phyloP scores from a whole-genome alignment of 2,797 vertebrate species.

The Acipenser transmontanus region DNA sequence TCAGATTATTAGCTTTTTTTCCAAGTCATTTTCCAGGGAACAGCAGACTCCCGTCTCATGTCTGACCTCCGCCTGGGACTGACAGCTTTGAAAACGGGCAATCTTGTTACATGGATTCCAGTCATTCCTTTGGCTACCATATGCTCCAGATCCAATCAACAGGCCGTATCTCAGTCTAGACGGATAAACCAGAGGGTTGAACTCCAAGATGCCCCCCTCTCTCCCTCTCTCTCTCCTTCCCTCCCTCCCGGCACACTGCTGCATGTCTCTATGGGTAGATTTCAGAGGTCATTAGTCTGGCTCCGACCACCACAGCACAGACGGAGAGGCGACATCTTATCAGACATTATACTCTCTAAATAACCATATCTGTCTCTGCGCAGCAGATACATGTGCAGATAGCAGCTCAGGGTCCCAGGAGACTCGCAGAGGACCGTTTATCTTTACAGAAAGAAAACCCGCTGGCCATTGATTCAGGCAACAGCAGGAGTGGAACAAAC shows the following conservation, averaged over 20 bases:
- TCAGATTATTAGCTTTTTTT: too few relatives aligned
- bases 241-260: constrained; percentile 2
- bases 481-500: too few relatives aligned
- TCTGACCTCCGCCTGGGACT: neutral
- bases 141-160: constrained; percentile 7
- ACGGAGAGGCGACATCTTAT: constrained; percentile 13
- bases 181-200: constrained; percentile 2
- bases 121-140: neutral
- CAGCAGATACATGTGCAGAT: constrained; percentile 6
- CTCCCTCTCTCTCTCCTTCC: neutral
- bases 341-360: constrained; percentile 12
- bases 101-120: constrained; percentile 14
- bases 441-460: neutral
- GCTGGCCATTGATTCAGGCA: too few relatives aligned
- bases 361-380: constrained; percentile 8
- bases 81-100: constrained; percentile 10
- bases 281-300: constrained; percentile 19
- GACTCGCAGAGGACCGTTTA: neutral
- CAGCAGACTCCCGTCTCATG: neutral
- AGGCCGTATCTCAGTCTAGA: neutral
- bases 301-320: constrained; percentile 13
- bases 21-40: neutral
- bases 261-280: constrained; percentile 9
- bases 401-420: neutral
- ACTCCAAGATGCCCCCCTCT: neutral